Evolutionary conservation across 1,140 invertebrate genomes (phyloP).

Genomic region (Dysdera silvatica): DNA sequence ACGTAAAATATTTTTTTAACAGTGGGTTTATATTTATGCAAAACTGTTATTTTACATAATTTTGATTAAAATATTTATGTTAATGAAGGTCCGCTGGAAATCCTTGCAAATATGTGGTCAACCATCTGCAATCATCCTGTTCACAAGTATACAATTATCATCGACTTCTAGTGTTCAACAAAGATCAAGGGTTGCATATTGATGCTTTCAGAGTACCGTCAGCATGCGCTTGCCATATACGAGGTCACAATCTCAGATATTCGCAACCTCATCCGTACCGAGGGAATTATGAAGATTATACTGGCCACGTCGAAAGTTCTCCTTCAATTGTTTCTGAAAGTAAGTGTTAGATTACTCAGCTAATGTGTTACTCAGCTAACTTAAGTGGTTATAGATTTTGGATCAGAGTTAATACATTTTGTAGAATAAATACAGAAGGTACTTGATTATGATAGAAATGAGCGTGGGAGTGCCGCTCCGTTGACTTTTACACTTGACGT

Average conservation of each 20-base stretch:
- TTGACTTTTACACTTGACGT: too few relatives aligned
- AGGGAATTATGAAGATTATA: conserved; percentile 20
- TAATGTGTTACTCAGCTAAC: too few relatives aligned
- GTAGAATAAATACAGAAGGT: too few relatives aligned
- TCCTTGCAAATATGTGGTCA: conserved; percentile 67
- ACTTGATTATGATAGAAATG: too few relatives aligned
- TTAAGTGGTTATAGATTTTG: too few relatives aligned
- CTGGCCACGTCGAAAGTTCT: conserved; percentile 13
- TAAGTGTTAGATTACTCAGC: neutral
- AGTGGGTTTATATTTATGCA: too few relatives aligned
- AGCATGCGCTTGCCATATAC: conserved; percentile 73
- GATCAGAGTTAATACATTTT: too few relatives aligned
- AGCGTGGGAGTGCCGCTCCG: too few relatives aligned
- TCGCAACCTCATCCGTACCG: neutral
- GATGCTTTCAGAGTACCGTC: conserved; percentile 75
- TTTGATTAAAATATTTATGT: too few relatives aligned
- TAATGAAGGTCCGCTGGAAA: conserved; percentile 65
- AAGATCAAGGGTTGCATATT: conserved; percentile 68
- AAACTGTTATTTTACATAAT: too few relatives aligned
- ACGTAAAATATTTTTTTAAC: too few relatives aligned
- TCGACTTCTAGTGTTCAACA: conserved; percentile 73
- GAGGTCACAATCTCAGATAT: conserved; percentile 56
- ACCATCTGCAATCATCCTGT: conserved; percentile 71
- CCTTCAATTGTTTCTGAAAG: neutral
- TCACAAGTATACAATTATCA: conserved; percentile 79